phyloP scores from a whole-genome alignment of 2,888 invertebrate genomes.

The Acheta domesticus region DNA sequence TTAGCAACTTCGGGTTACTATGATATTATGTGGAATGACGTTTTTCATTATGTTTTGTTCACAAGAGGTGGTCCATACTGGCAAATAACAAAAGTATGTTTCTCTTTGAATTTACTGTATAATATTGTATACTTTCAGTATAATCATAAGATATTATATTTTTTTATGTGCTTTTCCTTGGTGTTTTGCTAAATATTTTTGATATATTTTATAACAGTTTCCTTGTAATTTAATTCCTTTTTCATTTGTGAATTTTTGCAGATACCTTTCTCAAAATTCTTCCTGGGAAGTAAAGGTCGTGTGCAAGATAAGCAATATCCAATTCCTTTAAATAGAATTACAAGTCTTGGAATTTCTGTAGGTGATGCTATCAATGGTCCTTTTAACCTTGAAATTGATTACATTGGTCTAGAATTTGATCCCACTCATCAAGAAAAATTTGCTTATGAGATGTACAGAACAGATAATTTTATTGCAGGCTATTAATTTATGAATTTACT shows the following conservation, averaged over 20 bases:
- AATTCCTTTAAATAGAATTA: slow-evolving; percentile 59
- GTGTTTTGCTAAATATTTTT: too few relatives aligned
- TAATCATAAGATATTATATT: too few relatives aligned
- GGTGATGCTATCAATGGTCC: slow-evolving; percentile 77
- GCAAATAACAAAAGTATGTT: slow-evolving; percentile 78
- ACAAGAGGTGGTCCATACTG: slow-evolving; percentile 98
- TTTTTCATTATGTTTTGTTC: slow-evolving; percentile 78
- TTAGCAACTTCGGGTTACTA: slow-evolving; percentile 70
- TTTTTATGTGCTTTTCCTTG: too few relatives aligned
- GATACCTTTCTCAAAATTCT: slow-evolving; percentile 94
- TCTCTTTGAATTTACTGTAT: background rate
- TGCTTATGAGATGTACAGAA: slow-evolving; percentile 91
- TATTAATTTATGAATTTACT: background rate
- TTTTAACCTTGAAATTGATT: slow-evolving; percentile 89
- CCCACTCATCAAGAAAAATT: slow-evolving; percentile 74
- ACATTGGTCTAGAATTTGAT: slow-evolving; percentile 82
- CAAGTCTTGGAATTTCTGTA: slow-evolving; percentile 76
- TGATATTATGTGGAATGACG: slow-evolving; percentile 87
- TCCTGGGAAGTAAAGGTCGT: slow-evolving; percentile 75
- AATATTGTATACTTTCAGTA: too few relatives aligned
- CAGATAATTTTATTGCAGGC: slow-evolving; percentile 58
- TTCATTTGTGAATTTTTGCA: slow-evolving; percentile 49
- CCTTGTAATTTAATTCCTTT: background rate
- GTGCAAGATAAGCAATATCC: slow-evolving; percentile 76
- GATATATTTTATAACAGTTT: too few relatives aligned